Conservation (phyloP, 2,797 vertebrate genomes). For the Sebastes oblongus region DNA sequence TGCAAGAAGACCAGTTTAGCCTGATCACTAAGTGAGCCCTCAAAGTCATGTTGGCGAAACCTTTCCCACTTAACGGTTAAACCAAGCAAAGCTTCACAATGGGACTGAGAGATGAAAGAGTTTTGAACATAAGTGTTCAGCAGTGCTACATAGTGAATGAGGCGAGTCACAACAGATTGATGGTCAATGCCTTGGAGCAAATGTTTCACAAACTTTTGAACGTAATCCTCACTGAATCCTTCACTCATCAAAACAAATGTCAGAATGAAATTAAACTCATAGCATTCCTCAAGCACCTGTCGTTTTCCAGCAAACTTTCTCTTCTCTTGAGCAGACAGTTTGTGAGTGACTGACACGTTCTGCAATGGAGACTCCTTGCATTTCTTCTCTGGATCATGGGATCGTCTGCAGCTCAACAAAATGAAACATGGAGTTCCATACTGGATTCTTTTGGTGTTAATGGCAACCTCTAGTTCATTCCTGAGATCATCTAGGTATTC, state of each 20-base stretch:
- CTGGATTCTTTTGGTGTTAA: slow-evolving; percentile 70
- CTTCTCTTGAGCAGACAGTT: slow-evolving; percentile 81
- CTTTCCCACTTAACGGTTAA: slow-evolving; percentile 61
- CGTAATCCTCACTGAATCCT: slow-evolving; percentile 76
- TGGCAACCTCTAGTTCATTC: slow-evolving; percentile 31
- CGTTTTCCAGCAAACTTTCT: slow-evolving; percentile 78
- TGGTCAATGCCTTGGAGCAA: slow-evolving; percentile 80
- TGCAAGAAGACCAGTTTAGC: slow-evolving; percentile 86
- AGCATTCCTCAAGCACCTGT: slow-evolving; percentile 17
- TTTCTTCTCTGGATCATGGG: slow-evolving; percentile 79
- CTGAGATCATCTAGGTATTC: too few species aligned
- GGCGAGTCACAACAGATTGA: slow-evolving; percentile 65
- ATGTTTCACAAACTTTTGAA: slow-evolving; percentile 79
- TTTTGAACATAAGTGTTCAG: slow-evolving; percentile 86
- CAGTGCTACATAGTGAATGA: slow-evolving; percentile 85
- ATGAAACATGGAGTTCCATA: slow-evolving; percentile 79
- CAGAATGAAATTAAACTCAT: slow-evolving; percentile 77
- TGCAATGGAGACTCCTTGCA: slow-evolving; percentile 77
- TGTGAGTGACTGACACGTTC: slow-evolving; percentile 86
- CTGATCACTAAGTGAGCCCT: slow-evolving; percentile 77
- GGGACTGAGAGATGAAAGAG: slow-evolving; percentile 85
- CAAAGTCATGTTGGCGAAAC: slow-evolving; percentile 75
- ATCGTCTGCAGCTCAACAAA: slow-evolving; percentile 83
- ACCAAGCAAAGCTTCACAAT: slow-evolving; percentile 84
- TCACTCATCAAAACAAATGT: slow-evolving; percentile 88